Conservation (phyloP, 2,113 vertebrate genomes). For the Gambusia affinis region DNA sequence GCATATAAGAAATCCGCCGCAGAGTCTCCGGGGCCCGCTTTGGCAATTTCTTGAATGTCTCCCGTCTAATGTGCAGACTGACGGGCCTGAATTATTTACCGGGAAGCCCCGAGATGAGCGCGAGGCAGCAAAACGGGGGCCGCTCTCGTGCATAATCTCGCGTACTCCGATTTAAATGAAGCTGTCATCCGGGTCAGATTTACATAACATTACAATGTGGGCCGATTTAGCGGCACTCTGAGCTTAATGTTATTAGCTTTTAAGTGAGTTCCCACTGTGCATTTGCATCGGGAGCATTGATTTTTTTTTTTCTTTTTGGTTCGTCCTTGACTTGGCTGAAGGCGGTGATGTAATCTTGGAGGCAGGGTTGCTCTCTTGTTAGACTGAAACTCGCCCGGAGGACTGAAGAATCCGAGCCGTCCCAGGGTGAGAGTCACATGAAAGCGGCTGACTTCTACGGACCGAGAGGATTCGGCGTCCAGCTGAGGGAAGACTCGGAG, state of each 20-base stretch:
- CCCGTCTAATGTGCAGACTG: constrained; percentile 72
- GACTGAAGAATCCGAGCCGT: constrained; percentile 38
- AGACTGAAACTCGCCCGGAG: constrained; percentile 35
- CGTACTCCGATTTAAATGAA: constrained; percentile 71
- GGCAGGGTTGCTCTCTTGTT: constrained; percentile 62
- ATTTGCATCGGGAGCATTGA: constrained; percentile 72
- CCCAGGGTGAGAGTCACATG: constrained; percentile 14
- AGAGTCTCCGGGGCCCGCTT: constrained; percentile 66
- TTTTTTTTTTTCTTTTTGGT: constrained; percentile 40
- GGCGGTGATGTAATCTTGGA: constrained; percentile 75
- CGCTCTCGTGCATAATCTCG: constrained; percentile 71
- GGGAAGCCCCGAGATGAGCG: constrained; percentile 54
- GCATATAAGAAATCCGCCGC: constrained; percentile 57
- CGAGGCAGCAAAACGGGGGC: constrained; percentile 62
- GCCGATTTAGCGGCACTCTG: constrained; percentile 57
- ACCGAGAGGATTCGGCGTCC: constrained; percentile 19
- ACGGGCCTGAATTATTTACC: constrained; percentile 73
- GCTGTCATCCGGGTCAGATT: constrained; percentile 78
- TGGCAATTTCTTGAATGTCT: constrained; percentile 66
- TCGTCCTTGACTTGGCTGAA: constrained; percentile 70
- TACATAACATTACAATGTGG: constrained; percentile 80
- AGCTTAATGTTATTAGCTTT: constrained; percentile 77
- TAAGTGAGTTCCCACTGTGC: constrained; percentile 73
- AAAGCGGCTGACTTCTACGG: constrained; percentile 20
- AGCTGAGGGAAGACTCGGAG: constrained; percentile 29